phyloP scores from a whole-genome alignment of 2,888 invertebrate species.

The Calameuta pallipes region DNA sequence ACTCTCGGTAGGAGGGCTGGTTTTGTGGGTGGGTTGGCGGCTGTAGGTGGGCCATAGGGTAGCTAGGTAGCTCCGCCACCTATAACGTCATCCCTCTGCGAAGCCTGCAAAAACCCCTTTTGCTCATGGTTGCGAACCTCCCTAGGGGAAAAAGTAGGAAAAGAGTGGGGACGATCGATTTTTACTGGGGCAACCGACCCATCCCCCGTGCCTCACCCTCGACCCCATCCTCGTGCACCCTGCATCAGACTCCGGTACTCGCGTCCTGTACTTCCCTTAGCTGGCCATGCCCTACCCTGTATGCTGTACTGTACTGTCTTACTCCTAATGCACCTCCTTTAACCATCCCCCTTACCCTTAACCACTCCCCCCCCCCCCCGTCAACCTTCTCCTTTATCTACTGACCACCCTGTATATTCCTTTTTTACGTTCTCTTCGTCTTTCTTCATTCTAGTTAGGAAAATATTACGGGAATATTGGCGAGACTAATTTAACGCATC shows the following conservation, averaged over 20 bases:
- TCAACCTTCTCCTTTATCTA: slow-evolving; percentile 3
- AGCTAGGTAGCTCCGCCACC: no score
- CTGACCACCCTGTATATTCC: no score
- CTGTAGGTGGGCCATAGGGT: no score
- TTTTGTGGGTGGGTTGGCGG: no score
- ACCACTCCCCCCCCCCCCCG: not conserved
- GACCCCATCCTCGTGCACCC: slow-evolving; percentile 48
- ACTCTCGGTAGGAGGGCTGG: no score
- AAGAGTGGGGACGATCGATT: slow-evolving; percentile 68
- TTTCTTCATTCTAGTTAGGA: not conserved
- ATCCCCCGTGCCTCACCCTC: slow-evolving; percentile 48
- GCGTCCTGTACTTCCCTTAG: slow-evolving; percentile 28
- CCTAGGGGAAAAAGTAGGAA: slow-evolving; percentile 57
- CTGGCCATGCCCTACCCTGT: slow-evolving; percentile 51
- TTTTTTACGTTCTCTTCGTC: slow-evolving; percentile 3
- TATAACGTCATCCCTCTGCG: slow-evolving; percentile 30
- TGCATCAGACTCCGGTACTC: slow-evolving; percentile 43
- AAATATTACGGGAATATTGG: no score
- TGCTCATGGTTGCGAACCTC: slow-evolving; percentile 46
- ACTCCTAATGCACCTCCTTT: slow-evolving; percentile 29
- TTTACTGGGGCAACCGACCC: slow-evolving; percentile 67
- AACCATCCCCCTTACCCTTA: not conserved
- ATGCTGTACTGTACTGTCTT: slow-evolving; percentile 29
- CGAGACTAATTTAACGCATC: no score
- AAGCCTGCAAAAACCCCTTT: slow-evolving; percentile 48